Conservation (phyloP, 2,888 invertebrate genomes). For the Slavum lentiscoides region DNA sequence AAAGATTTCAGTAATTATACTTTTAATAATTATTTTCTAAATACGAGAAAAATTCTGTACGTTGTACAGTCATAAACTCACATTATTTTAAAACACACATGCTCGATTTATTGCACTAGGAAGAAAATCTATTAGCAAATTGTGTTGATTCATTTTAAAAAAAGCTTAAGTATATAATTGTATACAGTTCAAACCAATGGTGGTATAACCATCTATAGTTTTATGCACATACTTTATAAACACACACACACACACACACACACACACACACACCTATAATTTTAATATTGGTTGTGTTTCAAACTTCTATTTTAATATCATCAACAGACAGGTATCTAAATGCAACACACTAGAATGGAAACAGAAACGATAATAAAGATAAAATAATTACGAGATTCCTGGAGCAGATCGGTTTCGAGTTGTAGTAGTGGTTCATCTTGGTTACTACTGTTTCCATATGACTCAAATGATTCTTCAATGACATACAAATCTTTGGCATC, state of each 20-base stretch:
- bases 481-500: slow-evolving; percentile 31
- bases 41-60: no score
- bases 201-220: background rate
- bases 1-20: no score
- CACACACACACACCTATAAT: background rate
- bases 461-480: slow-evolving; percentile 23
- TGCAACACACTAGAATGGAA: background rate
- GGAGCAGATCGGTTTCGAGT: background rate
- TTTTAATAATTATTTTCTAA: no score
- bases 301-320: no score
- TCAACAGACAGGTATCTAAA: no score
- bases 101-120: no score
- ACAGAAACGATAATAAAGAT: background rate
- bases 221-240: background rate
- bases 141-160: no score
- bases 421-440: background rate
- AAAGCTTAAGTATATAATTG: no score
- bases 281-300: background rate
- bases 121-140: no score
- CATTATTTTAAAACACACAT: no score
- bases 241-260: background rate
- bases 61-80: no score
- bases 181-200: no score
- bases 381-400: slow-evolving; percentile 32
- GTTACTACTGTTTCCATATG: background rate